Percentiles rank a stretch among this genome's conserved stretches.
phyloP scores from a whole-genome alignment of 2,113 vertebrate species.

The Chauna torquata region DNA sequence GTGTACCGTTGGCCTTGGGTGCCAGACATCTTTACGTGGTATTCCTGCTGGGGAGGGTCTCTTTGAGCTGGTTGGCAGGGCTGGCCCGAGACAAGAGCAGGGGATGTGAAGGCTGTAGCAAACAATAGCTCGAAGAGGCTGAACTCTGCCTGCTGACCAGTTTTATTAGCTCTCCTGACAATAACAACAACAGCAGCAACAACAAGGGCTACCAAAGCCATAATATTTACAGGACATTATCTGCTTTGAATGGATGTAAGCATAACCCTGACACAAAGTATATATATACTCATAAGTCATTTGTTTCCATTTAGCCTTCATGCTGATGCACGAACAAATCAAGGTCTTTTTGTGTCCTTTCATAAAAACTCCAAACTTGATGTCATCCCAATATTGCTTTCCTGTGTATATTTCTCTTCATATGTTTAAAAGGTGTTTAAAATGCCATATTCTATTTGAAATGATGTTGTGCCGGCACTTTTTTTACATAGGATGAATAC shows the following conservation, averaged over 20 bases:
- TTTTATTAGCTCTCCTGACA: not conserved
- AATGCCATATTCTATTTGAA: not conserved
- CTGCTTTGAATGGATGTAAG: not conserved
- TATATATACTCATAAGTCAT: not conserved
- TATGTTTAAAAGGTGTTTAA: not conserved
- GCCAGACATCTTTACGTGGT: not conserved
- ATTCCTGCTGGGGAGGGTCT: no score
- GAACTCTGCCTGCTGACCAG: not conserved
- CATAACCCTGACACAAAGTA: not conserved
- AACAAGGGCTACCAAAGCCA: not conserved
- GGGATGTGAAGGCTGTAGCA: not conserved
- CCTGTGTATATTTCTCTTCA: not conserved
- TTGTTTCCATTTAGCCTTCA: not conserved
- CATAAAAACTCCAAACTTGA: not conserved
- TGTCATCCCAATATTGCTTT: not conserved
- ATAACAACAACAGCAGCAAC: not conserved
- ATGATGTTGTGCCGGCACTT: not conserved
- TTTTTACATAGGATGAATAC: not conserved
- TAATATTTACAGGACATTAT: not conserved
- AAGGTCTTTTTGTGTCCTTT: not conserved
- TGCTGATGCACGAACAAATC: not conserved
- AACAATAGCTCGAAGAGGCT: not conserved
- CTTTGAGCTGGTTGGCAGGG: not conserved
- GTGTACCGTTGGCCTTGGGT: rapidly evolving
- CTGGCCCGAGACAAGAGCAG: not conserved